Base-by-base conservation (phyloP, 1,140 invertebrate genomes). In the Onthophagus taurus region DNA sequence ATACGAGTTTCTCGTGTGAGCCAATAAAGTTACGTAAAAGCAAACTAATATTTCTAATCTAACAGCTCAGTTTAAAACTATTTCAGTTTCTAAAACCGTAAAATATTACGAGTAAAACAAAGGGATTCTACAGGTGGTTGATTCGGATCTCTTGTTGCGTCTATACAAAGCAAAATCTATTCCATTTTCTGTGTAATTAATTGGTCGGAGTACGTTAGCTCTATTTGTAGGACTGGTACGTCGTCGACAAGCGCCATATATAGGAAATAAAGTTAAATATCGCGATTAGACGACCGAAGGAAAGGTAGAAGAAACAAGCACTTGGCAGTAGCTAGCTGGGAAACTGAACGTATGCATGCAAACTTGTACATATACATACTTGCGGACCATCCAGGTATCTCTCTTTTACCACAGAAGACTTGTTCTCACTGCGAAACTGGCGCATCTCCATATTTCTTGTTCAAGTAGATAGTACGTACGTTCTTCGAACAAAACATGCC, bases 201-300 rank as follows among this genome's bases (percentile, higher is more conserved):
- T 31, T 14, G n/a, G n/a, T 14, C n/a, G n/a, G 14, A 12, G 4
- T 9, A 29, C 9, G 14, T 4, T 31, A n/a, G 5, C 9, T 14
- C 5, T 31, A 12, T 14, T 2, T n/a, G n/a, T 12, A n/a, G 29
- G n/a, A n/a, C n/a, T n/a, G n/a, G n/a, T n/a, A n/a, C n/a, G n/a
- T n/a, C n/a, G n/a, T n/a, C n/a, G n/a, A n/a, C n/a, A n/a, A n/a
- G n/a, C n/a, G n/a, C 29, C 29, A 31, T 31, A 31, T 31, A 31
- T 14, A 31, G 29, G n/a, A 31, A 31, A 31, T 12, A 12, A 31
- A 31, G 29, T 31, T 31, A 31, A 31, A 31, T 31, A 31, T 31
- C 29, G 29, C 29, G 29, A 31, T 31, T 31, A 31, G 9, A 31
- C n/a, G n/a, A 4, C 4, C 14, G 29, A n/a, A 14, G 14, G 14